Evolutionary conservation across 23 tunicate species (phyloP), one percentile per base, ranked within the genome.

Genomic region (Styela plicata): DNA sequence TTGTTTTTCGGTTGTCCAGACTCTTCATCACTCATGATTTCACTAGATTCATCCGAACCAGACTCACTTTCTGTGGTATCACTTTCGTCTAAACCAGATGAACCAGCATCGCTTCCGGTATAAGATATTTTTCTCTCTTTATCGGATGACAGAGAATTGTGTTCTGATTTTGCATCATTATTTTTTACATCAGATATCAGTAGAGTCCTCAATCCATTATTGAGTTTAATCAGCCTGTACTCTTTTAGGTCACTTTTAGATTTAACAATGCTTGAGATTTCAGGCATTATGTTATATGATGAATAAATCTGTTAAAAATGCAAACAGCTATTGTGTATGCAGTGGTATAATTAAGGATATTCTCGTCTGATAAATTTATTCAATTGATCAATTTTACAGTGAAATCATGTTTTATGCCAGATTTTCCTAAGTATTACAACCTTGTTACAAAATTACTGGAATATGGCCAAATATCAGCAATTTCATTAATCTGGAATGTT

Each of bases 161-260:
- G n/a, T n/a, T n/a, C n/a, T n/a, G n/a, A n/a, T n/a, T n/a, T n/a
- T n/a, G n/a, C n/a, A 74, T 33, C 52, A 34, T 22, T 24, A 25
- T 57, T 57, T 53, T 76, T 76, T 16, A 76, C 21, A 1, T 52
- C 81, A 52, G 81, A 76, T 33, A 76, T 76, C 53, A 76, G 28
- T 21, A 76, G 31, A 26, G 65, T 65, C 24, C 81, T 36, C 13
- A 76, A 31, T 25, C 81, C 81, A 76, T 76, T 76, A 13, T 76
- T 53, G 33, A 76, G 53, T 7, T 25, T 36, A n/a, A 76, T 53
- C 19, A 76, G 24, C 53, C 81, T 76, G 26, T 76, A 76, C 7
- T 76, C 81, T 76, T 76, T 76, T 30, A 36, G 34, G 34, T 71
- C 77, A 32, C 77, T 71, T 34, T 17, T 71, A n/a, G 77, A 71